These are phyloP conservation scores for Aphyosemion australe DNA, from an alignment of 2,113 vertebrate species.

Conservation along the genomic window DNA sequence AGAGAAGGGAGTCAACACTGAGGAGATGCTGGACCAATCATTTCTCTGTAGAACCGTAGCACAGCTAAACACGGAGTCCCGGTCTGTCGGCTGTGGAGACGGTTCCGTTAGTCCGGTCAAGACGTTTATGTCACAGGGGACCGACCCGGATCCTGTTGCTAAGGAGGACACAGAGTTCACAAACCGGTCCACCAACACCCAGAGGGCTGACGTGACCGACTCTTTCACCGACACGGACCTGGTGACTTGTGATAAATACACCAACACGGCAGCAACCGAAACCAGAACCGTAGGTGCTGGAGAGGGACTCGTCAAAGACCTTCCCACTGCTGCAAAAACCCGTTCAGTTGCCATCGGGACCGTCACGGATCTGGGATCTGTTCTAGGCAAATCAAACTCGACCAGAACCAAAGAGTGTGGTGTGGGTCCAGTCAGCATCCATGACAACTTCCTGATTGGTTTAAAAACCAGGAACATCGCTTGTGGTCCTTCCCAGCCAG, in stretches of 20 bases:
- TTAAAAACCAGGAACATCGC: conserved; percentile 92
- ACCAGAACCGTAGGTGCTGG: conserved; percentile 85
- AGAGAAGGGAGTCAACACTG: conserved; percentile 85
- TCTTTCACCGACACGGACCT: conserved; percentile 80
- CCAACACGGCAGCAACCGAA: conserved; percentile 80
- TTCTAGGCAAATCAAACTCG: conserved; percentile 69
- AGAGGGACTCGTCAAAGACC: conserved; percentile 91
- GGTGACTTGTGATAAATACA: conserved; percentile 83
- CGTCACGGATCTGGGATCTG: conserved; percentile 64
- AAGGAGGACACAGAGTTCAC: conserved; percentile 76
- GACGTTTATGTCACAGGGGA: conserved; percentile 69
- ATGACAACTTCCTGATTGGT: conserved; percentile 93
- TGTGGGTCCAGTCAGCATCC: conserved; percentile 83
- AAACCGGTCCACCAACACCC: conserved; percentile 83
- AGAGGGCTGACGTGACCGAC: conserved; percentile 64
- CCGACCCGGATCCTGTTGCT: conserved; percentile 72
- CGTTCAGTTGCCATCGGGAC: conserved; percentile 91
- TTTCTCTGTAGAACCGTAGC: conserved; percentile 39
- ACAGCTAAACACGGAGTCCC: conserved; percentile 53
- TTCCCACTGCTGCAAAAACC: conserved; percentile 70
- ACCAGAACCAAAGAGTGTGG: conserved; percentile 91
- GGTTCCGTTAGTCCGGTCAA: conserved; percentile 78
- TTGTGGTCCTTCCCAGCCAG: conserved; percentile 83
- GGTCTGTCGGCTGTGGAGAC: conserved; percentile 88
- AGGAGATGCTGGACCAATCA: conserved; percentile 55